Conservation (phyloP, 92 coral and sea anemone genomes). For the Zoanthus solanderi region DNA sequence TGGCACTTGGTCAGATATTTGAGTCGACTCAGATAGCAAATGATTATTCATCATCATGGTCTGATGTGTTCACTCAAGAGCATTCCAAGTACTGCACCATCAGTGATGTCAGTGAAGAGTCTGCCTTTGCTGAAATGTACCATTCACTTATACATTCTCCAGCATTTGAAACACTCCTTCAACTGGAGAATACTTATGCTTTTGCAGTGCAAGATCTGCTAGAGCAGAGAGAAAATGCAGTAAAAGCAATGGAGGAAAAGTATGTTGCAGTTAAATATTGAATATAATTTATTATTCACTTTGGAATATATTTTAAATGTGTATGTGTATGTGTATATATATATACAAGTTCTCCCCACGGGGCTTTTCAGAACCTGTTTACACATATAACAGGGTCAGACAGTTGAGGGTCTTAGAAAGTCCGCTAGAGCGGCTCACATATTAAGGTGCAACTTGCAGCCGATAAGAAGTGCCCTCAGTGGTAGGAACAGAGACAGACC, state of each 20-base stretch:
- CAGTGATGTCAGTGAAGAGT: slow-evolving; percentile 89
- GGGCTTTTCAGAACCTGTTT: too few relatives aligned
- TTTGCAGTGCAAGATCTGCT: slow-evolving; percentile 89
- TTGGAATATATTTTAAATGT: neutral
- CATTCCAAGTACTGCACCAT: slow-evolving; percentile 82
- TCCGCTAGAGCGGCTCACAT: too few relatives aligned
- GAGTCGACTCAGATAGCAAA: slow-evolving; percentile 67
- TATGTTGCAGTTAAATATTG: slow-evolving; percentile 37
- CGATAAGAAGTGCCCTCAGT: too few relatives aligned
- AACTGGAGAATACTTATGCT: slow-evolving; percentile 95
- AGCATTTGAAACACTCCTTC: slow-evolving; percentile 93
- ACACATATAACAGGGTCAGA: too few relatives aligned
- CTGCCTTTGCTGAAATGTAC: slow-evolving; percentile 92
- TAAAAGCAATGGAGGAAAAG: slow-evolving; percentile 87
- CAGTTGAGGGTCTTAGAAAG: too few relatives aligned
- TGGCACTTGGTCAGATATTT: slow-evolving; percentile 71
- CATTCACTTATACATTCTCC: slow-evolving; percentile 93
- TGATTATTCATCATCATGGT: slow-evolving; percentile 77
- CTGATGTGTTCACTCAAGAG: slow-evolving; percentile 90
- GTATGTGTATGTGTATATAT: too few relatives aligned
- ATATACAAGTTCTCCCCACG: too few relatives aligned
- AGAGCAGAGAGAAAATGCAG: slow-evolving; percentile 78
- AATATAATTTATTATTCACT: too few relatives aligned
- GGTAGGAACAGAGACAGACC: too few relatives aligned
- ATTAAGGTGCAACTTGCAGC: too few relatives aligned